Evolutionary conservation across 2,888 invertebrate genomes (phyloP), one percentile per base, ranked within the genome.

Genomic region (Melanostoma scalare): DNA sequence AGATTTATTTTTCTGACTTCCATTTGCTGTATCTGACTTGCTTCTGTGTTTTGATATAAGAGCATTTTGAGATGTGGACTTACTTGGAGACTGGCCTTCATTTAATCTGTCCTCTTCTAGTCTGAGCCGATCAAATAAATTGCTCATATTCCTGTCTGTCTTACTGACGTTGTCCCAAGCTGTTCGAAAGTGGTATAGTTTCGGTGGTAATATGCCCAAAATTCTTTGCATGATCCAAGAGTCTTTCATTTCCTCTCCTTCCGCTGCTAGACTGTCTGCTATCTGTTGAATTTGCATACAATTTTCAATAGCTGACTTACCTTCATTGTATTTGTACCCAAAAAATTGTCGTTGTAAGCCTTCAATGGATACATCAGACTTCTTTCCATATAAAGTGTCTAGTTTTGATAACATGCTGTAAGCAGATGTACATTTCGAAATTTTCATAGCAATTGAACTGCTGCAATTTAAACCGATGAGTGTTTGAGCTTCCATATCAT

Each of bases 311-410:
- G 52, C 52, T 52, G 31, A 52, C 20, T 52, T 52, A 8, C n/a
- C 20, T 4, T n/a, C 20, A 20, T 52, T 30, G 33, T 52, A 52
- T 52, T 52, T 52, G 9, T 20, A 52, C 3, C 20, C 20, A 20
- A 52, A 52, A 52, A 30, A 52, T 20, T 52, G 52, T 52, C 52
- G n/a, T 52, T 31, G 52, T 30, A 52, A n/a, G 30, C 52, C 52
- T 9, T 52, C 52, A 52, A 52, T 52, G 20, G 52, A 6, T 20
- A 52, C 6, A 52, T 52, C 52, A 4, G 52, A 52, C 35, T 52
- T 31, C n/a, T 52, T 52, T 4, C 52, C 52, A 52, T 52, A 20
- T 30, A 52, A 30, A 20, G 9, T 8, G 6, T 42, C 42, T 53
- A 53, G 31, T 31, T 53, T 53, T 30, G 9, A 8, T 42, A 42